Conservation (phyloP, 2,888 invertebrate genomes). For the Microdon myrmicae region DNA sequence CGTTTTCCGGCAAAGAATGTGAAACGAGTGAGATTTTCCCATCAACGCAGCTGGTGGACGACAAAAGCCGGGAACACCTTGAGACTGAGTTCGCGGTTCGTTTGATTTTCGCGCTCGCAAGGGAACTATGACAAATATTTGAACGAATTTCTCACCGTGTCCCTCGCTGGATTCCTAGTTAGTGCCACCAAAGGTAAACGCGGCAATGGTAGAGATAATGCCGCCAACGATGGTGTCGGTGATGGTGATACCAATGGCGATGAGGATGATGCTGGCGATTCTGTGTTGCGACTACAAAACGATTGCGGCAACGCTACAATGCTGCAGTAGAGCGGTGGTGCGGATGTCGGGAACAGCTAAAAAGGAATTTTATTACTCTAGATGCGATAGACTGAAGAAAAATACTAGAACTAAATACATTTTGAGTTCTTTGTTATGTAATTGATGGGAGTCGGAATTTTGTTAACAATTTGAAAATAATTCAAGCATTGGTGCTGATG, state of each 20-base stretch:
- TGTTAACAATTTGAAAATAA: constrained; percentile 10
- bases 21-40: no score
- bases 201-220: neutral
- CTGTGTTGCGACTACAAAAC: neutral
- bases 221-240: neutral
- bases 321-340: no score
- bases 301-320: neutral
- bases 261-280: neutral
- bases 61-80: no score
- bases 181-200: constrained; percentile 10
- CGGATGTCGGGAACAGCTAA: no score
- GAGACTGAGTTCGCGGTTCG: constrained; percentile 50
- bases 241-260: constrained; percentile 17
- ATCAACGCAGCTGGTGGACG: no score
- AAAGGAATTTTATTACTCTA: no score
- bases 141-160: constrained; percentile 48
- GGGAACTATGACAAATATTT: constrained; percentile 46
- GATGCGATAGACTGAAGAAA: constrained; percentile 4
- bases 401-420: constrained; percentile 43
- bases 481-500: no score
- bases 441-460: constrained; percentile 42
- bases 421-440: constrained; percentile 34
- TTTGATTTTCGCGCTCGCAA: constrained; percentile 45
- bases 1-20: no score
- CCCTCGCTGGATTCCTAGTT: constrained; percentile 8